A percentile compares a stretch with the other conserved stretches of the same genome.
phyloP scores from a whole-genome alignment of 2,113 vertebrate genomes.

The Thamnophis sirtalis region DNA sequence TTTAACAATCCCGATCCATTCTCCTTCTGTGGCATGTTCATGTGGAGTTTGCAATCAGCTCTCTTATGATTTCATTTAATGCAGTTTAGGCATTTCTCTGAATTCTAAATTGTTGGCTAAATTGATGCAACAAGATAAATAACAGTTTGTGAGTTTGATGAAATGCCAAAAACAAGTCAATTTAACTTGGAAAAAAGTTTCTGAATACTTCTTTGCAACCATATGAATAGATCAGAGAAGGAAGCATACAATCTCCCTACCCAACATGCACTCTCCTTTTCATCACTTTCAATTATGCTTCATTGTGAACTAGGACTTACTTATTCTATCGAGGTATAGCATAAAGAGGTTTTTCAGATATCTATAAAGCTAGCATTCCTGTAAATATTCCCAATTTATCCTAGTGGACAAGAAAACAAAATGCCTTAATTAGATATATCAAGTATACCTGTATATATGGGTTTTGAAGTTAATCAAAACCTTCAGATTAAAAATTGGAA shows the following conservation, averaged over 20 bases:
- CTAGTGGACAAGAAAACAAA: neutral
- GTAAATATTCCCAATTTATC: neutral
- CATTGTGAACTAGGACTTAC: neutral
- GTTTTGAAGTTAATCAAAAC: neutral
- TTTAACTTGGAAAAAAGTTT: neutral
- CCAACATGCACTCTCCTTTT: neutral
- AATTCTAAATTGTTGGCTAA: neutral
- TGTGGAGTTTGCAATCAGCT: neutral
- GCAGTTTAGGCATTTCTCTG: neutral
- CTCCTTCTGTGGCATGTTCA: neutral
- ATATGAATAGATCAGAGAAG: neutral
- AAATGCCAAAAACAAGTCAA: neutral
- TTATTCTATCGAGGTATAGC: neutral
- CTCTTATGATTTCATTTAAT: neutral
- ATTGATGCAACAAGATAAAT: neutral
- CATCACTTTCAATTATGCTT: neutral
- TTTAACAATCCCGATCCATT: neutral
- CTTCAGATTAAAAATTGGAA: neutral
- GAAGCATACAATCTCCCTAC: neutral
- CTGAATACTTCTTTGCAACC: neutral
- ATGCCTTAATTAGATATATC: neutral
- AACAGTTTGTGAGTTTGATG: neutral
- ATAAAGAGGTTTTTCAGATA: neutral
- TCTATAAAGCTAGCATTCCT: neutral
- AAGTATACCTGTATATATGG: neutral